Conservation (phyloP, 30 jellyfish, hydroid and myxozoan species). For the Chrysaora quinquecirrha region DNA sequence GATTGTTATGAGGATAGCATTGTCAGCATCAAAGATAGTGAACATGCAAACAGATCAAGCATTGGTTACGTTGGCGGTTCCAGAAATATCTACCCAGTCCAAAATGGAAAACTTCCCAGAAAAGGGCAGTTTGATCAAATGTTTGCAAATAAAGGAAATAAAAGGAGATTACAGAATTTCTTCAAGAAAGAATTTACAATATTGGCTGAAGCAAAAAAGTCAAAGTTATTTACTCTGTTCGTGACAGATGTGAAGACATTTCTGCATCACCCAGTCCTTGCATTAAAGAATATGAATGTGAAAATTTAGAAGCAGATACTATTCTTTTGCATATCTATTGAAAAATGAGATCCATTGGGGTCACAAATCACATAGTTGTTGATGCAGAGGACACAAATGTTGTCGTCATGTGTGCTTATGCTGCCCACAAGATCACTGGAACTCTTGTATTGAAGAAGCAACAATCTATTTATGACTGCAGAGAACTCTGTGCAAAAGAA, state of each 20-base stretch:
- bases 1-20: not conserved
- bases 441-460: not conserved
- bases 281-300: not conserved
- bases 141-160: not conserved
- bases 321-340: not conserved
- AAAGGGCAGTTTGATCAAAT: not conserved
- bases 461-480: not conserved
- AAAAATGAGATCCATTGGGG: not conserved
- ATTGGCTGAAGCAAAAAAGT: not conserved
- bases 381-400: conserved; percentile 17
- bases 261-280: not conserved
- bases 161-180: not conserved
- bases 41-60: not conserved
- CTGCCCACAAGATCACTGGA: not conserved
- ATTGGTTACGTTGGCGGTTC: not conserved
- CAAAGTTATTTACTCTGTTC: not conserved
- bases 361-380: not conserved
- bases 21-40: conserved; percentile 6
- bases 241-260: not conserved
- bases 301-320: conserved; percentile 1
- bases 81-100: not conserved
- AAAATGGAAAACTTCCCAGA: not conserved
- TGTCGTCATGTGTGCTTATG: not conserved
- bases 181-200: not conserved
- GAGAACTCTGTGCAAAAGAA: conserved; percentile 1